A percentile compares a stretch with the other conserved stretches of the same genome.
Evolutionary conservation across 2,113 vertebrate genomes (phyloP).

Genomic region (Petroica traversi): DNA sequence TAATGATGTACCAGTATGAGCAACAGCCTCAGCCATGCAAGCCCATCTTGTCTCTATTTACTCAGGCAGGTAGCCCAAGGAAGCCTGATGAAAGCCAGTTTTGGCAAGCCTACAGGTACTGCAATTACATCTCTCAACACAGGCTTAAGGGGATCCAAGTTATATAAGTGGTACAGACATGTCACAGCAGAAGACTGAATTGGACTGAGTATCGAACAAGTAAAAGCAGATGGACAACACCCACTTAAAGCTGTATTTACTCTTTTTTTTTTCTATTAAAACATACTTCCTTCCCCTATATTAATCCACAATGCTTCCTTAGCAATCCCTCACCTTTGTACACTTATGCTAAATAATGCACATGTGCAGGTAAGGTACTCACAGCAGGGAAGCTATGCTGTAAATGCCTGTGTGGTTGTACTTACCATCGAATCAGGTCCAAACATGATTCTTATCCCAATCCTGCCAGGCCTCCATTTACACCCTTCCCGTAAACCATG

Average conservation of each 20-base stretch:
- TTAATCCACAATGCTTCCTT: not conserved
- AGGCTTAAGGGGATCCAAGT: not conserved
- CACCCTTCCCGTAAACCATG: not conserved
- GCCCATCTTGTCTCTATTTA: not conserved
- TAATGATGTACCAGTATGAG: not conserved
- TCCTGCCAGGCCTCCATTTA: not conserved
- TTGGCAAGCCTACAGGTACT: not conserved
- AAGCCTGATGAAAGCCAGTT: not conserved
- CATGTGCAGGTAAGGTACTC: not conserved
- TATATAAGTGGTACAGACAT: not conserved
- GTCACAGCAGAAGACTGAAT: not conserved
- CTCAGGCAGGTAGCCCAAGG: not conserved
- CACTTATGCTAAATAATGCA: not conserved
- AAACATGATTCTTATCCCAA: not conserved
- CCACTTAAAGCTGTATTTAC: not conserved
- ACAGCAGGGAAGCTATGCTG: not conserved
- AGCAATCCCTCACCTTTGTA: not conserved
- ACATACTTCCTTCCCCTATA: not conserved
- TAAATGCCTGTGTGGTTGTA: not conserved
- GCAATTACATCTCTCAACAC: not conserved
- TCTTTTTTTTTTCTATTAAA: not conserved
- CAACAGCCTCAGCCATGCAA: not conserved
- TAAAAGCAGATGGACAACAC: not conserved
- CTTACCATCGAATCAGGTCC: not conserved
- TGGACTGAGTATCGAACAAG: not conserved